phyloP scores from a whole-genome alignment of 1,140 invertebrate species.

The Cyclina sinensis region DNA sequence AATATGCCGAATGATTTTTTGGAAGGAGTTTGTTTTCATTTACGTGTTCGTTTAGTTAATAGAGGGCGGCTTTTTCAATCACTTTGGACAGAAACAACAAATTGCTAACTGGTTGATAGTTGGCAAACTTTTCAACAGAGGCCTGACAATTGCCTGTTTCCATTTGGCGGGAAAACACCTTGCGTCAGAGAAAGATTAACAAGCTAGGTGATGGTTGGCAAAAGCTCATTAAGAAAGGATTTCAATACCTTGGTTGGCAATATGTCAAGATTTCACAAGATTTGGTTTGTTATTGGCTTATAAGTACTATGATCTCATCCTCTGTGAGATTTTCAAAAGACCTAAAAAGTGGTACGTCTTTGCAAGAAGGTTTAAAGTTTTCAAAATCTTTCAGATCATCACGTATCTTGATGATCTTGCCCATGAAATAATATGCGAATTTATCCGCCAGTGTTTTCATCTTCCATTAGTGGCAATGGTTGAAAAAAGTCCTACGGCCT shows the following conservation, averaged over 20 bases:
- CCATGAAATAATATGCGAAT: slow-evolving; percentile 66
- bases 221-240: slow-evolving; percentile 46
- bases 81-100: slow-evolving; percentile 37
- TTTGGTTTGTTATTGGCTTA: slow-evolving; percentile 38
- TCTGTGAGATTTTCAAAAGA: slow-evolving; percentile 35
- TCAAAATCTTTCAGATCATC: slow-evolving; percentile 47
- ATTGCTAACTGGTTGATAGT: slow-evolving; percentile 24
- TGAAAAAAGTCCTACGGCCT: too few relatives aligned
- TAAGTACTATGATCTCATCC: slow-evolving; percentile 48
- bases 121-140: slow-evolving; percentile 29
- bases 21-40: slow-evolving; percentile 27
- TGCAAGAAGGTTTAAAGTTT: slow-evolving; percentile 16
- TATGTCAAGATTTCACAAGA: slow-evolving; percentile 45
- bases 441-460: slow-evolving; percentile 48
- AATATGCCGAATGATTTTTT: slow-evolving; percentile 44
- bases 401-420: slow-evolving; percentile 51
- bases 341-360: slow-evolving; percentile 23
- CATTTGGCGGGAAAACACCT: neutral
- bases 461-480: too few relatives aligned
- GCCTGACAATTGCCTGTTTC: slow-evolving; percentile 33
- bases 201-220: slow-evolving; percentile 39
- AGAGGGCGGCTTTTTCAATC: slow-evolving; percentile 30
- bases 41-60: slow-evolving; percentile 11
- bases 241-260: slow-evolving; percentile 65
- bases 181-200: slow-evolving; percentile 55